Conservation (phyloP, 1,140 invertebrate genomes). For the Spodoptera litura region DNA sequence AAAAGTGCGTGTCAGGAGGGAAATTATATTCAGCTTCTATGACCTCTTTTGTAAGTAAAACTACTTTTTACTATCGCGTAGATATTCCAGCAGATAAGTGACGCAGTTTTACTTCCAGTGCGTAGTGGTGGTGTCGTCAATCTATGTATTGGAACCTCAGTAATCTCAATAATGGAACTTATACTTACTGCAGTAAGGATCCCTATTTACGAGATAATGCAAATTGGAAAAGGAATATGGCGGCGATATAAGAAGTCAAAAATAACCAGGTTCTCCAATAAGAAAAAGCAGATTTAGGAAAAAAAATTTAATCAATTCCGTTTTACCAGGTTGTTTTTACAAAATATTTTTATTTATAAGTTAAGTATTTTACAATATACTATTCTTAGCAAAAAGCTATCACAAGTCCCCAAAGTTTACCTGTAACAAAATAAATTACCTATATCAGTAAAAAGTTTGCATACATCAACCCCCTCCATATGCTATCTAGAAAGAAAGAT, state of each 20-base stretch:
- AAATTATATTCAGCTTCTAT: conserved; percentile 71
- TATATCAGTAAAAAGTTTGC: no score
- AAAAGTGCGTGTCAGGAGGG: conserved; percentile 70
- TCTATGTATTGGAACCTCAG: conserved; percentile 73
- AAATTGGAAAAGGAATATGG: conserved; percentile 41
- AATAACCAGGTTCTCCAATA: conserved; percentile 35
- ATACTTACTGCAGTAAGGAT: conserved; percentile 59
- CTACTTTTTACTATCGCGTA: neutral
- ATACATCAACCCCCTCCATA: no score
- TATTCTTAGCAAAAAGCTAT: no score
- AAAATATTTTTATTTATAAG: no score
- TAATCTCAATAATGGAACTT: conserved; percentile 75
- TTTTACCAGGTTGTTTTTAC: neutral
- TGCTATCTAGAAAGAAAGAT: no score
- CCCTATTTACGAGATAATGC: conserved; percentile 52
- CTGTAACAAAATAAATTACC: no score
- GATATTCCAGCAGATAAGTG: no score
- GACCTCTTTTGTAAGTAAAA: conserved; percentile 74
- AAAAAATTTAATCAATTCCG: conserved; percentile 13
- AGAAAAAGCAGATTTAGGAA: conserved; percentile 48
- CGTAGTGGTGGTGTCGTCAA: conserved; percentile 74
- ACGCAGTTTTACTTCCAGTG: conserved; percentile 64
- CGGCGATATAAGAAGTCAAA: conserved; percentile 33
- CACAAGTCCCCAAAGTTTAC: no score
- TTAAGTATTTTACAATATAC: neutral